These are phyloP conservation scores for Slavum lentiscoides DNA, from an alignment of 2,888 invertebrate genomes.

Conservation along the genomic window DNA sequence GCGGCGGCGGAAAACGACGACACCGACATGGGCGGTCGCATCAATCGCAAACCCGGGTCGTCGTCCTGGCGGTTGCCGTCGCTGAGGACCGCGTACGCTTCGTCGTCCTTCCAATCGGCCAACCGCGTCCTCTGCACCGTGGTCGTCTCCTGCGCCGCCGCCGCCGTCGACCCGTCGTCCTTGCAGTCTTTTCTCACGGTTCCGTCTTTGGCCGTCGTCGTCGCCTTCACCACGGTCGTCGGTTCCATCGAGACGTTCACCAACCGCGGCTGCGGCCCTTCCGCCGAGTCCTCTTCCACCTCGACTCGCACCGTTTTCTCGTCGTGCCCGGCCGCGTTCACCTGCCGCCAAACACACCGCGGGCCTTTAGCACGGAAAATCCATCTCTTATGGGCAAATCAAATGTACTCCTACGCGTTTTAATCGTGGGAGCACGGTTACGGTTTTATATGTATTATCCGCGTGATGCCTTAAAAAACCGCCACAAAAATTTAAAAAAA, in stretches of 20 bases:
- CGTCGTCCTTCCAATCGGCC: background rate
- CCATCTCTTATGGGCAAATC: too few species aligned
- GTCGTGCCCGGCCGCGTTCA: conserved; percentile 11
- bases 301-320: conserved; percentile 16
- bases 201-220: background rate
- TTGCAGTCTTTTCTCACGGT: background rate
- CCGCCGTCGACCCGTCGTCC: background rate
- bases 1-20: conserved; percentile 8
- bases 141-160: background rate
- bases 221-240: background rate
- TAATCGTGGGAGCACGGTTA: too few species aligned
- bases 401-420: too few species aligned
- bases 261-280: background rate
- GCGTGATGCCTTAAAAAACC: too few species aligned
- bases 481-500: too few species aligned
- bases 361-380: background rate
- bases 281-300: background rate
- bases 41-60: background rate
- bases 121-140: background rate
- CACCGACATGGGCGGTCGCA: conserved; percentile 3
- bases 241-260: conserved; percentile 13
- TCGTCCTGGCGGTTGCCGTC: background rate
- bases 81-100: too few species aligned
- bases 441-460: too few species aligned
- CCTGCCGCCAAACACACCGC: background rate